Evolutionary conservation across 2,113 vertebrate genomes (phyloP), one percentile per base, ranked within the genome.

Genomic region (Petrocephalus zakoni): DNA sequence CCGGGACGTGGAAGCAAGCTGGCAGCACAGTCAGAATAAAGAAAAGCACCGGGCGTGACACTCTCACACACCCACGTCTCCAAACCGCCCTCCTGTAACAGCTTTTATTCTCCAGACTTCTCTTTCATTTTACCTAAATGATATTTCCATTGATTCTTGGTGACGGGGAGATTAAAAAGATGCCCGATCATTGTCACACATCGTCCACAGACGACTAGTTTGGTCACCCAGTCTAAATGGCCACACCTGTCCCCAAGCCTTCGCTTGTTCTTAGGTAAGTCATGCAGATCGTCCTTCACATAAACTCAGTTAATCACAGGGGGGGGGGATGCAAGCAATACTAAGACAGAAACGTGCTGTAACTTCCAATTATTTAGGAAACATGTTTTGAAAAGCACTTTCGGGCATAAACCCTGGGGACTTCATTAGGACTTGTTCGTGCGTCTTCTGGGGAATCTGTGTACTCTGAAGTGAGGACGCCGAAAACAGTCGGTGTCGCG

Each of bases 391-490:
- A 55, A 85, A 53, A 85, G 84, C 22, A 85, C 55, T 42, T 0
- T 88, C 1, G 3, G 29, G 21, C 5, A 72, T n/a, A 83, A 83
- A 49, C 86, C 1, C 58, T 0, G 0, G 4, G 4, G 85, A 58
- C 47, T 34, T 1, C n/a, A 4, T 2, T 11, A 51, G 0, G 19
- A 0, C 13, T 21, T 1, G 15, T 11, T 0, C 7, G 15, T 1
- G 1, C 56, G 0, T 64, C 85, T 82, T 49, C 25, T 82, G 78
- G 86, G 55, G 49, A 47, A 87, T 58, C 13, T 68, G 87, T 56
- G 90, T 89, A 56, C 88, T 88, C 81, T 68, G n/a, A 88, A 89
- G 29, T 37, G 88, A 64, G 47, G 22, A 83, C 37, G 42, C 81
- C 21, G 42, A 47, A 13, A 83, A n/a, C 21, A 49, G 19, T 10